Percentiles rank a stretch among this genome's conserved stretches.
phyloP scores from a whole-genome alignment of 2,888 invertebrate species.

The Drosophila ochracea region DNA sequence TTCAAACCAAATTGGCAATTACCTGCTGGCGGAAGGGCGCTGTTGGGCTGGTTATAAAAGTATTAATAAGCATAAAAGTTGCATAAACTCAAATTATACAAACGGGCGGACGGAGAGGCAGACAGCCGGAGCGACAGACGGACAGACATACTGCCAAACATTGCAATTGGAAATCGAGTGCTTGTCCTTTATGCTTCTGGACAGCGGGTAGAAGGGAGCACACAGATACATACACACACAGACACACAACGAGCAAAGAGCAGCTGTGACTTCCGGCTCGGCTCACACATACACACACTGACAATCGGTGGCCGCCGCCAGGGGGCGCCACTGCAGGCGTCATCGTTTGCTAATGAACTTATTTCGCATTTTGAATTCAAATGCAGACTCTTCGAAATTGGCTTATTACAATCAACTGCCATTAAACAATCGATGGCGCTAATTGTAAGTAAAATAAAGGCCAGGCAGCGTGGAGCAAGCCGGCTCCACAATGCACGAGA shows the following conservation, averaged over 20 bases:
- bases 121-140: constrained; percentile 31
- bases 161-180: constrained; percentile 42
- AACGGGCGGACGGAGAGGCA: constrained; percentile 21
- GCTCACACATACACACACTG: constrained; percentile 16
- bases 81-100: constrained; percentile 70
- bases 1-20: constrained; percentile 64
- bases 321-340: constrained; percentile 41
- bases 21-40: constrained; percentile 30
- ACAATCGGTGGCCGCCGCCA: background rate
- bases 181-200: constrained; percentile 23
- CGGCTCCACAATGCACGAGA: constrained; percentile 23
- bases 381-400: constrained; percentile 69
- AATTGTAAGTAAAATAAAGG: constrained; percentile 61
- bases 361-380: constrained; percentile 75
- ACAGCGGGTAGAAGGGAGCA: background rate
- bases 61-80: constrained; percentile 73
- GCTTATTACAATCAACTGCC: constrained; percentile 77
- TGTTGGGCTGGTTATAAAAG: constrained; percentile 49
- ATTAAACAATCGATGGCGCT: constrained; percentile 71
- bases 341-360: constrained; percentile 71
- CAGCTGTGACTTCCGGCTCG: constrained; percentile 46
- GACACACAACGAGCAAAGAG: background rate
- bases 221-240: constrained; percentile 1
- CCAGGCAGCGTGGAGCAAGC: background rate
- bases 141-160: constrained; percentile 39